A percentile compares a stretch with the other conserved stretches of the same genome.
Conservation (phyloP, 2,113 vertebrate species). For the Eclectus roratus region DNA sequence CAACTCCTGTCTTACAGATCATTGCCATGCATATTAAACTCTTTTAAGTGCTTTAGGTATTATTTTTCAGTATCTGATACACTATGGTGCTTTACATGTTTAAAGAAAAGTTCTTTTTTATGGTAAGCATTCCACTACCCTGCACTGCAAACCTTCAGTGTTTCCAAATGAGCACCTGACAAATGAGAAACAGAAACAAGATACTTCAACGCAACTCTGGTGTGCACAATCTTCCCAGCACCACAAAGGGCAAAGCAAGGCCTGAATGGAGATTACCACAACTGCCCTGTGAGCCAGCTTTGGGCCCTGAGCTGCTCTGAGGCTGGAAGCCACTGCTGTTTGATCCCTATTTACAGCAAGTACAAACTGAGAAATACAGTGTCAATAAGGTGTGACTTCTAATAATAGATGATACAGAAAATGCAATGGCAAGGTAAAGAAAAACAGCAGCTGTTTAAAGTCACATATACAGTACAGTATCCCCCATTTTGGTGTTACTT, state of each 20-base stretch:
- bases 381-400: neutral
- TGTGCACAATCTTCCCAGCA: accelerated
- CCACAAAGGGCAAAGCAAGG: accelerated
- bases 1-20: neutral
- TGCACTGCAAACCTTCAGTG: neutral
- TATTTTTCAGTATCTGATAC: neutral
- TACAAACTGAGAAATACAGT: neutral
- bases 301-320: accelerated
- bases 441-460: neutral
- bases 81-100: neutral
- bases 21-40: neutral
- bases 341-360: neutral
- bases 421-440: neutral
- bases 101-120: neutral
- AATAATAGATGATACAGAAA: accelerated
- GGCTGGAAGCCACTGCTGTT: neutral
- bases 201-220: neutral
- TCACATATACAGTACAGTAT: too few species aligned
- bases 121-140: neutral
- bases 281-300: neutral
- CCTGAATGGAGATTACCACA: accelerated
- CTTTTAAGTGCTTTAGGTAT: neutral
- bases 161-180: neutral
- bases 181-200: neutral
- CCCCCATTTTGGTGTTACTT: accelerated